A percentile compares a stretch with the other conserved stretches of the same genome.
Evolutionary conservation across 2,888 invertebrate genomes (phyloP).

Genomic region (Dolichomitus sp.): DNA sequence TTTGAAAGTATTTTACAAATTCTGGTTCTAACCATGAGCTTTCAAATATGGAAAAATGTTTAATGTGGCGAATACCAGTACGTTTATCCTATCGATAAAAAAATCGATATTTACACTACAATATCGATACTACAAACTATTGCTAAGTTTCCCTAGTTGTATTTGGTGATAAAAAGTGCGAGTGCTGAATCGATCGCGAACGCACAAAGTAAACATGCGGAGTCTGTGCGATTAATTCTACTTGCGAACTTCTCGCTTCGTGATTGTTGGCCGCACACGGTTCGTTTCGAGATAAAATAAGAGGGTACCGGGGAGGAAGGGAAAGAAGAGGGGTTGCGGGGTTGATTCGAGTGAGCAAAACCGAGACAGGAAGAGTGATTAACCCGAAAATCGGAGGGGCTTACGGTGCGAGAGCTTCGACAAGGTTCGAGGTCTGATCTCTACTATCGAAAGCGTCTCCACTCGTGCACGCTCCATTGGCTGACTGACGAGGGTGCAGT

Average conservation of each 20-base stretch:
- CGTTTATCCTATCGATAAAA: too few species aligned
- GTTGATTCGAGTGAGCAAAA: slow-evolving; percentile 50
- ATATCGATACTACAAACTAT: slow-evolving; percentile 10
- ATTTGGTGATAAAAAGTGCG: background rate
- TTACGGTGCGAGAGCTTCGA: slow-evolving; percentile 66
- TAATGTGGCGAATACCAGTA: too few species aligned
- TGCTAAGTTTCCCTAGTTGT: background rate
- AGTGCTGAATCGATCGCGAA: slow-evolving; percentile 8
- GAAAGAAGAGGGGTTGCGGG: slow-evolving; percentile 16
- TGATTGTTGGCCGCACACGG: slow-evolving; percentile 46
- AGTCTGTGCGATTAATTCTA: slow-evolving; percentile 61
- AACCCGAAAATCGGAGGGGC: slow-evolving; percentile 75
- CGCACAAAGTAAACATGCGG: slow-evolving; percentile 69
- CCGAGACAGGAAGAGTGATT: slow-evolving; percentile 71
- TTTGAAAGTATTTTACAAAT: too few species aligned
- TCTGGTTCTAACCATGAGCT: too few species aligned
- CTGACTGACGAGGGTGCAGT: slow-evolving; percentile 73
- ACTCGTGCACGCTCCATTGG: slow-evolving; percentile 73
- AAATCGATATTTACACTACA: background rate
- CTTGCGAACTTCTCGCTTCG: slow-evolving; percentile 44
- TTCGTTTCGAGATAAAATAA: slow-evolving; percentile 63
- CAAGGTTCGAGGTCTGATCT: slow-evolving; percentile 65
- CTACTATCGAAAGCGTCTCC: slow-evolving; percentile 70
- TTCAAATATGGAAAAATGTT: too few species aligned
- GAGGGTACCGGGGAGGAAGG: slow-evolving; percentile 32